phyloP scores from a whole-genome alignment of 92 coral and sea anemone genomes.

The Parazoanthus atlanticus region DNA sequence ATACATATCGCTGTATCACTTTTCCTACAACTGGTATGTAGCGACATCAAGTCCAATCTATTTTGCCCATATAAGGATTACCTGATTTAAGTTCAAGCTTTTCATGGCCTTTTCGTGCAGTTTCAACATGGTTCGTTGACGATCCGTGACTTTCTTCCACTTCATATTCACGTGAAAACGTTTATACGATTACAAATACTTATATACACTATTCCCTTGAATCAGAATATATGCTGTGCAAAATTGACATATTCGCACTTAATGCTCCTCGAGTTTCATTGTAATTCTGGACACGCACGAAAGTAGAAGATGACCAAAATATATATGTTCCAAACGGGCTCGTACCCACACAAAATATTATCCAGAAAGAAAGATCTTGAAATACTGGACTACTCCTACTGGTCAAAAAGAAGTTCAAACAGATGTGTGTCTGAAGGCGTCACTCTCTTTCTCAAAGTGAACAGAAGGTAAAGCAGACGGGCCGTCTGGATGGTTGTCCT shows the following conservation, averaged over 20 bases:
- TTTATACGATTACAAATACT: no score
- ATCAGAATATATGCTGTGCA: background rate
- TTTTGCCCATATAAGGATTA: no score
- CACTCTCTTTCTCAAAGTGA: background rate
- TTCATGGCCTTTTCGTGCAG: background rate
- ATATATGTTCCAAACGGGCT: background rate
- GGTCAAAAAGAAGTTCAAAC: background rate
- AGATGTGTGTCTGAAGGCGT: slow-evolving; percentile 5
- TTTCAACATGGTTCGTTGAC: background rate
- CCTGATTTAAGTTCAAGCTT: background rate
- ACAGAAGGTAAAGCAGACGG: slow-evolving; percentile 2
- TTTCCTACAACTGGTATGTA: no score
- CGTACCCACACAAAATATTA: background rate
- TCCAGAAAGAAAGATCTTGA: background rate
- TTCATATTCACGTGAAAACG: background rate
- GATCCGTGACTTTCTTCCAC: background rate
- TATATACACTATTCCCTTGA: background rate
- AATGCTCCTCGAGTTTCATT: background rate
- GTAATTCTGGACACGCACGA: background rate
- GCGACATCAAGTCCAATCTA: no score
- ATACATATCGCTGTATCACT: no score
- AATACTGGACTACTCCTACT: background rate
- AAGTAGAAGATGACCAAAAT: background rate
- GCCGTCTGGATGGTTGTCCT: background rate
- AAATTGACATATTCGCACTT: background rate